These are phyloP conservation scores for Pangasius macronema DNA, from an alignment of 2,797 vertebrate genomes.

Conservation along the genomic window DNA sequence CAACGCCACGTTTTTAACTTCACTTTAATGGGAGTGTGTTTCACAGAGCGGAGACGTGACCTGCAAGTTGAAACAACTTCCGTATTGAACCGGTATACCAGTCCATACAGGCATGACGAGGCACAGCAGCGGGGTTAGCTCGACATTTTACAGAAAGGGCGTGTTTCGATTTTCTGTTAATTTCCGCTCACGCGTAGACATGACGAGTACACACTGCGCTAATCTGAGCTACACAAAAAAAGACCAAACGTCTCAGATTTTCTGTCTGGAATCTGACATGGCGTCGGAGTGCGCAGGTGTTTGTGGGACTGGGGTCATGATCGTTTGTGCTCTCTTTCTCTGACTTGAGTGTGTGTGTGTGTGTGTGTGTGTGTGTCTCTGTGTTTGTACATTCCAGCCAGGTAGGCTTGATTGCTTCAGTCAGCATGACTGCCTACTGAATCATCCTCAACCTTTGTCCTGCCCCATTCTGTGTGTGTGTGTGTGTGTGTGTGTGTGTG, in stretches of 20 bases:
- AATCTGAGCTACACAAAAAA: background rate
- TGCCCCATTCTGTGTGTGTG: conserved; percentile 15
- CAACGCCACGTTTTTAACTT: background rate
- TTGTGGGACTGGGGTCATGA: conserved; percentile 22
- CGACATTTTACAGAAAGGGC: background rate
- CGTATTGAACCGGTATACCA: background rate
- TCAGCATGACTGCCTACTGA: conserved; percentile 43
- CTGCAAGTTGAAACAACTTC: conserved; percentile 15
- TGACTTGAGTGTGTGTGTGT: background rate
- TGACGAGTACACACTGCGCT: background rate
- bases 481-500: conserved; percentile 7
- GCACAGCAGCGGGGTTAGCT: background rate
- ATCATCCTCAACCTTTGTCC: conserved; percentile 38
- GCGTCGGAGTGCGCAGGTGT: background rate
- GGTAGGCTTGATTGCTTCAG: conserved; percentile 38
- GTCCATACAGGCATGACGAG: conserved; percentile 21
- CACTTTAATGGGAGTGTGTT: background rate
- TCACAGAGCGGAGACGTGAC: background rate
- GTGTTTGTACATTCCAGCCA: conserved; percentile 23
- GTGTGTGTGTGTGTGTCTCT: conserved; percentile 14
- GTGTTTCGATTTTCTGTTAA: background rate
- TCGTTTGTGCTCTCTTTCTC: background rate
- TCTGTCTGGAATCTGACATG: background rate
- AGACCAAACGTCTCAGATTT: background rate
- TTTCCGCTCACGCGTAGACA: background rate